Evolutionary conservation across 1,140 invertebrate genomes (phyloP).

Genomic region (Cataglyphis hispanica): DNA sequence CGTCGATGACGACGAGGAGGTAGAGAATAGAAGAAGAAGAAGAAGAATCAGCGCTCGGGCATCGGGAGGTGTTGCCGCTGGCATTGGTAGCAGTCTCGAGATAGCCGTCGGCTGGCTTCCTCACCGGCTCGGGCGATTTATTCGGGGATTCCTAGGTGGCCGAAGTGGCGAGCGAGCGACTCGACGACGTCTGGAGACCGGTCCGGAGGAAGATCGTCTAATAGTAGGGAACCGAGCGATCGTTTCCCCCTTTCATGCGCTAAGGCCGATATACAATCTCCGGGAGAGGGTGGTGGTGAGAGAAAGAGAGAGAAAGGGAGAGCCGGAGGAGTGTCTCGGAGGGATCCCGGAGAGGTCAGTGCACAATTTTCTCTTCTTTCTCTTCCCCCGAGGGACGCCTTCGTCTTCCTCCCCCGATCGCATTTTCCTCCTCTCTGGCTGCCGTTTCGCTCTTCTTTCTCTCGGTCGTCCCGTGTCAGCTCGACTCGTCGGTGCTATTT

Average conservation of each 20-base stretch:
- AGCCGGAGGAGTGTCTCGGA: not conserved
- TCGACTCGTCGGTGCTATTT: conserved; percentile 79
- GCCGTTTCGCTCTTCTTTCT: conserved; percentile 61
- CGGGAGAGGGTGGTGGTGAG: conserved; percentile 14
- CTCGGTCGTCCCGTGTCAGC: conserved; percentile 66
- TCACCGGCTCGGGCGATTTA: conserved; percentile 84
- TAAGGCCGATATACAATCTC: not conserved
- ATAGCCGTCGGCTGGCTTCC: conserved; percentile 86
- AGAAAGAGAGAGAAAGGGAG: conserved; percentile 10
- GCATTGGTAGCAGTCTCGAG: conserved; percentile 87
- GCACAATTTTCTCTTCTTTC: conserved; percentile 20
- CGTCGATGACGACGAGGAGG: conserved; percentile 51
- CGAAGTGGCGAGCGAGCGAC: conserved; percentile 78
- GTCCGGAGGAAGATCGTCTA: conserved; percentile 16
- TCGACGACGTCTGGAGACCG: conserved; percentile 51
- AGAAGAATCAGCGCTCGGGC: conserved; percentile 72
- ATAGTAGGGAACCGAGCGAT: conserved; percentile 13
- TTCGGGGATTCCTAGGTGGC: conserved; percentile 80
- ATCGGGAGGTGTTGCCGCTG: conserved; percentile 83
- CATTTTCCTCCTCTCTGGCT: conserved; percentile 42
- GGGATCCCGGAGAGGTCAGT: conserved; percentile 40
- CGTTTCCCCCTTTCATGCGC: conserved; percentile 29
- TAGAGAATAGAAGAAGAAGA: conserved; percentile 67
- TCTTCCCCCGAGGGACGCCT: not conserved
- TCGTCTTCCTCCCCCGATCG: conserved; percentile 30